Evolutionary conservation across 1,140 invertebrate genomes (phyloP).

Genomic region (Nasonia longicornis): DNA sequence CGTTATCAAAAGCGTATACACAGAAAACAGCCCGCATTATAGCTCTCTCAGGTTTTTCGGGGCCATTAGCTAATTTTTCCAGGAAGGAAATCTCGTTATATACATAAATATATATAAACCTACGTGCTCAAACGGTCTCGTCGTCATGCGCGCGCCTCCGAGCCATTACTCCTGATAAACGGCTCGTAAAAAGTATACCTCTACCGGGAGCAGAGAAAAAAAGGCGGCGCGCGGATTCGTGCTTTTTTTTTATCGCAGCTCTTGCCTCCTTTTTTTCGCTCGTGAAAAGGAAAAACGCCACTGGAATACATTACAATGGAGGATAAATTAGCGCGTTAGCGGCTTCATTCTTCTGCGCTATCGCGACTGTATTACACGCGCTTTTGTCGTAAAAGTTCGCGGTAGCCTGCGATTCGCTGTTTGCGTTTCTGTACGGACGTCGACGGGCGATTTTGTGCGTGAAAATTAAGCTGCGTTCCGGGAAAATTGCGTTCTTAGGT

Average conservation of each 20-base stretch:
- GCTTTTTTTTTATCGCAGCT: not conserved
- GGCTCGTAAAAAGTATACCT: slow-evolving; percentile 24
- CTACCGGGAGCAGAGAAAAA: not conserved
- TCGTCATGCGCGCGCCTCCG: not conserved
- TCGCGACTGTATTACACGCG: not conserved
- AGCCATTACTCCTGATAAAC: slow-evolving; percentile 36
- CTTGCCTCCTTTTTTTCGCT: not conserved
- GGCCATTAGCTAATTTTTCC: slow-evolving; percentile 27
- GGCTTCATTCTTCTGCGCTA: slow-evolving; percentile 26
- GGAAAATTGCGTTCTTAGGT: too few relatives aligned
- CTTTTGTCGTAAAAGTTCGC: not conserved
- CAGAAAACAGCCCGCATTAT: not conserved
- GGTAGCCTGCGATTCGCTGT: not conserved
- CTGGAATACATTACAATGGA: slow-evolving; percentile 19
- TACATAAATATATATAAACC: not conserved
- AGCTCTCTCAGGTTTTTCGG: not conserved
- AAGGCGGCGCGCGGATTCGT: not conserved
- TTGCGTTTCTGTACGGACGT: not conserved
- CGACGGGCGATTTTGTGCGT: not conserved
- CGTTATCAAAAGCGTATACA: not conserved
- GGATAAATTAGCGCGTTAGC: slow-evolving; percentile 21
- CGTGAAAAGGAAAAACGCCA: not conserved
- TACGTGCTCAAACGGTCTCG: not conserved
- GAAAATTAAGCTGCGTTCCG: not conserved
- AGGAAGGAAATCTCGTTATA: slow-evolving; percentile 11